Evolutionary conservation across 2,888 invertebrate genomes (phyloP).

Genomic region (Autographa gamma): DNA sequence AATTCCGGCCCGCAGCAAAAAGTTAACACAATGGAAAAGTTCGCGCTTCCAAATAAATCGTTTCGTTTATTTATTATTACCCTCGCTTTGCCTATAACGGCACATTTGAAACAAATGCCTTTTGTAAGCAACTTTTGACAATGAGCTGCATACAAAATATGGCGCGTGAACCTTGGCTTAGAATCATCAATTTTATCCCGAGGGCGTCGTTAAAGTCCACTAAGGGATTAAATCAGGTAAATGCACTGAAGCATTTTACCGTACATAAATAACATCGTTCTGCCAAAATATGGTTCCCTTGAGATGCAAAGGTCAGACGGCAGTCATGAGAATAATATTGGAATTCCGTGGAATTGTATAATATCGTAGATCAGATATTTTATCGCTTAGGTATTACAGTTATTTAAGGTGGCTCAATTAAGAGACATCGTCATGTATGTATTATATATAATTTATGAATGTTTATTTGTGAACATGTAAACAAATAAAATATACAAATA

Average conservation of each 20-base stretch:
- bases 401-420: background rate
- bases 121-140: conserved; percentile 19
- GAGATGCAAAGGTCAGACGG: conserved; percentile 1
- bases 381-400: background rate
- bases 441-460: background rate
- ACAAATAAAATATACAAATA: background rate
- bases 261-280: conserved; percentile 24
- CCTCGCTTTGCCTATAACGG: conserved; percentile 56
- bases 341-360: background rate
- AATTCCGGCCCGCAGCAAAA: conserved; percentile 75
- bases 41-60: conserved; percentile 76
- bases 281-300: conserved; percentile 18
- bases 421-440: background rate
- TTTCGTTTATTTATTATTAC: conserved; percentile 77
- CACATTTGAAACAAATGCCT: conserved; percentile 62
- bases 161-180: background rate
- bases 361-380: background rate
- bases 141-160: conserved; percentile 6
- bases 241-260: conserved; percentile 19
- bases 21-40: conserved; percentile 83
- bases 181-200: background rate
- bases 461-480: background rate
- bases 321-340: background rate
- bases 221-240: conserved; percentile 17
- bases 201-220: conserved; percentile 6